Percentiles rank a stretch among this genome's conserved stretches.
Evolutionary conservation across 1,140 invertebrate genomes (phyloP).

Genomic region (Anadara kagoshimensis): DNA sequence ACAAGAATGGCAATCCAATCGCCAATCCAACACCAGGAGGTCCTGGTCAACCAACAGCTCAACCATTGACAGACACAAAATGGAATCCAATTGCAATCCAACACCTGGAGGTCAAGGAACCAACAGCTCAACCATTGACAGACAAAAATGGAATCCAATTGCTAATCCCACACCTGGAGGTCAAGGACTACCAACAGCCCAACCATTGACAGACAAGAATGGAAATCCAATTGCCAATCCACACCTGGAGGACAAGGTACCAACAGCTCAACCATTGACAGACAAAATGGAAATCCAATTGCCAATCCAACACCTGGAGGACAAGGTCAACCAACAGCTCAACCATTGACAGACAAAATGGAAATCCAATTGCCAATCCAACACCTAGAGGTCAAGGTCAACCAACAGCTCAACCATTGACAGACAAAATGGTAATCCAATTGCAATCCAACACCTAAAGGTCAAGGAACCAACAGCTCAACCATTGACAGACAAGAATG

Average conservation of each 20-base stretch:
- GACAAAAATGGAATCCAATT: not conserved
- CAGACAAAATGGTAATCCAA: not conserved
- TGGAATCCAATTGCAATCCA: too few relatives aligned
- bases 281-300: too few relatives aligned
- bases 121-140: constrained; percentile 16
- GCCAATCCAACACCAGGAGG: constrained; percentile 18
- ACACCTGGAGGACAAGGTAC: too few relatives aligned
- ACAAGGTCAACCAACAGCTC: too few relatives aligned
- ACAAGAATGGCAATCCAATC: constrained; percentile 5
- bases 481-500: not conserved
- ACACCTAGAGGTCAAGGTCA: too few relatives aligned
- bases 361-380: too few relatives aligned
- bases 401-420: constrained; percentile 10
- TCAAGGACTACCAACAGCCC: constrained; percentile 10
- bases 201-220: constrained; percentile 13
- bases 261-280: too few relatives aligned
- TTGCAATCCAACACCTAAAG: not conserved
- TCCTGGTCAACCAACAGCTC: not conserved
- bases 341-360: too few relatives aligned
- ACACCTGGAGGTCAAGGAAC: too few relatives aligned
- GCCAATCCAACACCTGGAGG: too few relatives aligned
- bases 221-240: constrained; percentile 3
- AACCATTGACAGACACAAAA: too few relatives aligned
- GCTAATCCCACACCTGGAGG: not conserved
- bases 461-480: constrained; percentile 8